Percentiles rank a stretch among this genome's conserved stretches.
These are phyloP conservation scores for Sus scrofa DNA, from an alignment of 2,113 vertebrate genomes.

Conservation along the genomic window T2T-Sscrofa CM000818.6:101024001-101024500, in stretches of 20 bases:
- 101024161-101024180: not conserved
- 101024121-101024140: not conserved
- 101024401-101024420: slow-evolving; percentile 18
- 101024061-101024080: slow-evolving; percentile 36
- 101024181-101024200: not conserved
- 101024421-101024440: slow-evolving; percentile 43
- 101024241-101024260: not conserved
- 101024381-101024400: not conserved
- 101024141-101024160: slow-evolving; percentile 6
- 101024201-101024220: slow-evolving; percentile 11
- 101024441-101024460: slow-evolving; percentile 17
- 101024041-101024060: not conserved
- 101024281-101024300: not conserved
- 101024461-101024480: slow-evolving; percentile 22
- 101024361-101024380: slow-evolving; percentile 51
- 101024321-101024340: slow-evolving; percentile 20
- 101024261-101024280: slow-evolving; percentile 10
- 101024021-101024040: not conserved
- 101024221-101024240: not conserved
- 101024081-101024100: slow-evolving; percentile 3
- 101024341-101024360: not conserved
- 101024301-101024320: slow-evolving; percentile 25
- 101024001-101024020: not conserved
- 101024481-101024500: not conserved
- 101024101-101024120: not conserved